These are phyloP conservation scores for Sinelater perroti DNA, from an alignment of 2,888 invertebrate genomes.

Conservation along the genomic window DNA sequence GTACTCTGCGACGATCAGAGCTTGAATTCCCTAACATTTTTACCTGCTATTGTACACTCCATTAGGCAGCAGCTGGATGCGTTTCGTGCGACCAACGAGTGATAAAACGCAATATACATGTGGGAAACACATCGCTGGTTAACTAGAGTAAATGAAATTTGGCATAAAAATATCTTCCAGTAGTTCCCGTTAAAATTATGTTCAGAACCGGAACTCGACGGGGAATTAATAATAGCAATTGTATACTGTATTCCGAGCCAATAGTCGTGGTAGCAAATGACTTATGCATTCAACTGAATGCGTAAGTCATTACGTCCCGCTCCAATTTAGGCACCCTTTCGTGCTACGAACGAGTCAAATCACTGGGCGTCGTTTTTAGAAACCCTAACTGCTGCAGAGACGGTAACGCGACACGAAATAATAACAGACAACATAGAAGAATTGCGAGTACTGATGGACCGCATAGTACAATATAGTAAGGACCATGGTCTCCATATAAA, in stretches of 20 bases:
- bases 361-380: constrained; percentile 99
- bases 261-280: constrained; percentile 97
- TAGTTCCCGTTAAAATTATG: constrained; percentile 96
- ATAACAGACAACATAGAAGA: too few species aligned
- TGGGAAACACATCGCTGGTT: constrained; percentile 97
- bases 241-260: constrained; percentile 98
- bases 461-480: too few species aligned
- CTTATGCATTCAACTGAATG: constrained; percentile 95
- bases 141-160: too few species aligned
- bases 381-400: constrained; percentile 98
- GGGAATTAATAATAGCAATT: constrained; percentile 98
- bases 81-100: constrained; percentile 92
- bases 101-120: constrained; percentile 97
- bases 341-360: constrained; percentile 94
- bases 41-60: constrained; percentile 95
- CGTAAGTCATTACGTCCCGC: not conserved
- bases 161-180: too few species aligned
- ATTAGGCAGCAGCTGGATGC: constrained; percentile 96
- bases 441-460: too few species aligned
- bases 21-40: constrained; percentile 93
- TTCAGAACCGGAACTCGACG: constrained; percentile 95
- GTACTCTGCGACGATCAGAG: constrained; percentile 98
- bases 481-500: too few species aligned
- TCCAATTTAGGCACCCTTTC: constrained; percentile 85
- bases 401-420: too few species aligned